These are phyloP conservation scores for Diorhabda elongata DNA, from an alignment of 1,140 invertebrate species.

Conservation along the genomic window DNA sequence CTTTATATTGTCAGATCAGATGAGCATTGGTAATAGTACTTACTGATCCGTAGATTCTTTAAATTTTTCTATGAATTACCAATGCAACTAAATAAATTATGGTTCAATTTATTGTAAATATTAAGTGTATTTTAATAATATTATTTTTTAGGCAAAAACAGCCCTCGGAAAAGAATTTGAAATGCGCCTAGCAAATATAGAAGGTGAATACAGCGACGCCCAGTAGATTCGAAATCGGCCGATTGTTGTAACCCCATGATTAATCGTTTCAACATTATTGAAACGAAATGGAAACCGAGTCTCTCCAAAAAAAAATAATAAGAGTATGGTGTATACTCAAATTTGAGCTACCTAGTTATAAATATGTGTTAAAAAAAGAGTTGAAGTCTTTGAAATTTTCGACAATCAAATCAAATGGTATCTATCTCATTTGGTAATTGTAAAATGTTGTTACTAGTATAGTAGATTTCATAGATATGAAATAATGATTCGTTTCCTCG, in stretches of 20 bases:
- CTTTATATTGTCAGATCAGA: conserved; percentile 2
- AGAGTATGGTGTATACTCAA: background rate
- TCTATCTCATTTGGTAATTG: conserved; percentile 25
- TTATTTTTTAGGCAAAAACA: conserved; percentile 40
- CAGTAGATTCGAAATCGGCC: conserved; percentile 10
- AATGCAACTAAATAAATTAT: background rate
- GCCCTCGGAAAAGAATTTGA: conserved; percentile 44
- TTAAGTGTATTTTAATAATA: background rate
- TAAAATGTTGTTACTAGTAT: conserved; percentile 27
- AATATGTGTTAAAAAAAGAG: conserved; percentile 10
- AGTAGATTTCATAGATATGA: conserved; percentile 18
- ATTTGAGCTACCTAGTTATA: conserved; percentile 5
- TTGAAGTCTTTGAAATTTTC: conserved; percentile 20
- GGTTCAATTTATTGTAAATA: background rate
- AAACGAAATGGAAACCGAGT: conserved; percentile 2
- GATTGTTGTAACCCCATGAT: conserved; percentile 11
- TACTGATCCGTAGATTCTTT: background rate
- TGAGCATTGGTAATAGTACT: background rate
- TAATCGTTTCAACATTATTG: background rate
- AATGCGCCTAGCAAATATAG: conserved; percentile 39
- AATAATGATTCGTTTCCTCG: background rate
- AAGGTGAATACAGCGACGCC: conserved; percentile 37
- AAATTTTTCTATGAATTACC: background rate
- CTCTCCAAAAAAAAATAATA: background rate
- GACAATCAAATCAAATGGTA: conserved; percentile 23